Evolutionary conservation across 2,797 vertebrate species (phyloP), one percentile per base, ranked within the genome.

Genomic region (Adelosebastes latens): DNA sequence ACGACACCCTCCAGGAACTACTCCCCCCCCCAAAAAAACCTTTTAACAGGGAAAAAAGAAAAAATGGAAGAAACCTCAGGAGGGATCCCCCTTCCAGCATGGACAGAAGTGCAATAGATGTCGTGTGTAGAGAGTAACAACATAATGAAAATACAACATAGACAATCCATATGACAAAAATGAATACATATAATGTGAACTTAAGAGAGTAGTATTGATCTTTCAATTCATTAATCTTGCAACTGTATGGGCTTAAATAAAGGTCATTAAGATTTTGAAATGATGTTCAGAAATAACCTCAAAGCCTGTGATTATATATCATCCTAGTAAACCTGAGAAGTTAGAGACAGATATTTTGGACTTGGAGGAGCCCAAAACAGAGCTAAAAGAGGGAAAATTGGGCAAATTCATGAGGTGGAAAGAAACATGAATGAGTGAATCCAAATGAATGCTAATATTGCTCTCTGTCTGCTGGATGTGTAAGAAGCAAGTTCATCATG

Each of bases 21-120:
- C 36, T 39, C 11, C 4, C 4, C 34, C 13, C 36, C 0, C 0
- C n/a, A 6, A 39, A 13, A 39, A 39, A 39, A 0, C 12, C 36
- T 39, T 39, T 39, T 39, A 14, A 14, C 36, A 39, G 36, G 1
- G 36, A 39, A 39, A 39, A 39, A 39, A 39, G 5, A 0, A 5
- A 0, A 39, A 39, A 39, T 14, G 36, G 36, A 39, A 39, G 36
- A 39, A 39, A 39, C 36, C 36, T 39, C 0, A 39, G 36, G 36
- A 39, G 36, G 36, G 36, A 39, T 39, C 13, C 36, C 13, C 36
- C 36, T 39, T 39, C 36, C 36, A 39, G 0, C 36, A 39, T 39
- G 13, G 36, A 39, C 36, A 14, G 13, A 39, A 0, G 36, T 39
- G 36, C 36, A 39, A 39, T 39, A 39, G 36, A 39, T 39, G 13